These are phyloP conservation scores for Phaenicophaeus curvirostris DNA, from an alignment of 2,797 vertebrate genomes.

Conservation along the genomic window DNA sequence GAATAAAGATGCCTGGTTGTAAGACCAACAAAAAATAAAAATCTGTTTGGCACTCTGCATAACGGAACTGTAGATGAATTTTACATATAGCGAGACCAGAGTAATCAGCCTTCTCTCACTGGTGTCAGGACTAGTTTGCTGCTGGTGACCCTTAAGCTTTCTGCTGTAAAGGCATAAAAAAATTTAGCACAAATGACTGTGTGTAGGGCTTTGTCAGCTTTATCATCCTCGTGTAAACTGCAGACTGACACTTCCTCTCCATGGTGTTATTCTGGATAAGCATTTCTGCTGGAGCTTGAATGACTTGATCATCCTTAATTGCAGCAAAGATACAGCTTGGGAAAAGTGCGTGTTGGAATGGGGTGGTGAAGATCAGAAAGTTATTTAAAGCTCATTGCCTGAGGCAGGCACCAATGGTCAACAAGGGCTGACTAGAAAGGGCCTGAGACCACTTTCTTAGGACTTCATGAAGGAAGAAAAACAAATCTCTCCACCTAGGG, in stretches of 20 bases:
- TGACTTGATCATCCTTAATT: not conserved
- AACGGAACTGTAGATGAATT: not conserved
- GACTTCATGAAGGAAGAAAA: not conserved
- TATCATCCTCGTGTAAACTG: not conserved
- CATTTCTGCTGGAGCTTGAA: not conserved
- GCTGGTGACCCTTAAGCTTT: not conserved
- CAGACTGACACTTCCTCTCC: not conserved
- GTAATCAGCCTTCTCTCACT: not conserved
- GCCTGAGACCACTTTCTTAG: not conserved
- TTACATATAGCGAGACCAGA: not conserved
- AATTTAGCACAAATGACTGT: not conserved
- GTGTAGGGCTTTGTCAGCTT: not conserved
- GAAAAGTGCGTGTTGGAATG: not conserved
- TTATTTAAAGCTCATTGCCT: slow-evolving; percentile 15
- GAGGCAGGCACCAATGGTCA: not conserved
- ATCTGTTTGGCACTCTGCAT: not conserved
- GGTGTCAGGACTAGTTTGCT: not conserved
- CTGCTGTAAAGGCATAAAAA: not conserved
- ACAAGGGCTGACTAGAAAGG: not conserved
- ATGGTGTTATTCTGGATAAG: not conserved
- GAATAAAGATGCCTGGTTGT: not conserved
- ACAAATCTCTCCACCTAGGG: not conserved
- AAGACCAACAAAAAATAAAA: not conserved
- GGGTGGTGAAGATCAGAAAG: not conserved
- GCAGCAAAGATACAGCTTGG: not conserved